These are phyloP conservation scores for Catalaphyllia jardinei DNA, from an alignment of 64 coral and sea anemone species.

Conservation along the genomic window DNA sequence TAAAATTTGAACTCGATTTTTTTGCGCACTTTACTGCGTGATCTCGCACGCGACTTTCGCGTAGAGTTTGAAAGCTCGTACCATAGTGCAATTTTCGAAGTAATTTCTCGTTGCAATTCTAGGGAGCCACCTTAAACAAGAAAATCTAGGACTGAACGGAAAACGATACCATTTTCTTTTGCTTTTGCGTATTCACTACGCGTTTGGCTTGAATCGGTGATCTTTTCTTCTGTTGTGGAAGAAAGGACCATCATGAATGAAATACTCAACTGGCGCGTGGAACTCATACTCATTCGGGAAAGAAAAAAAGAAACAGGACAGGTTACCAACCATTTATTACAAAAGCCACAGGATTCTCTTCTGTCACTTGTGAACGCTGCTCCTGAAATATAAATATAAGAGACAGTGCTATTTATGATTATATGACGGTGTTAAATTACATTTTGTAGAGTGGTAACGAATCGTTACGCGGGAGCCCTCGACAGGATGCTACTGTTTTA, in stretches of 20 bases:
- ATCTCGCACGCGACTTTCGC: too few species aligned
- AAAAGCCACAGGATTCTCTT: neutral
- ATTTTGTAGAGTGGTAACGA: neutral
- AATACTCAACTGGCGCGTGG: neutral
- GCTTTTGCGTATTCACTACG: neutral
- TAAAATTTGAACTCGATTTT: too few species aligned
- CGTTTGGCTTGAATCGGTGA: neutral
- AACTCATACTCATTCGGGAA: neutral
- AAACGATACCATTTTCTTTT: slow-evolving; percentile 3
- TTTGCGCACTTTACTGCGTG: too few species aligned
- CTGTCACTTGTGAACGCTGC: neutral
- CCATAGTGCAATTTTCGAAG: too few species aligned
- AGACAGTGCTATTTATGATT: neutral
- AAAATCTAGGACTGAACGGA: neutral
- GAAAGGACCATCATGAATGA: neutral
- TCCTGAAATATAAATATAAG: neutral
- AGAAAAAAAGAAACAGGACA: neutral
- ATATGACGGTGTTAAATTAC: too few species aligned
- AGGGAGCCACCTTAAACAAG: neutral
- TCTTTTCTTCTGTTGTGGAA: neutral
- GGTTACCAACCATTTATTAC: neutral
- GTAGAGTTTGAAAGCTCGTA: too few species aligned
- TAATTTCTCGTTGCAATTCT: too few species aligned
- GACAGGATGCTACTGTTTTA: neutral
- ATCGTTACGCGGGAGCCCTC: too few species aligned